Base-by-base conservation (phyloP, 1,140 invertebrate genomes). In the Cyclargus thomasi region DNA sequence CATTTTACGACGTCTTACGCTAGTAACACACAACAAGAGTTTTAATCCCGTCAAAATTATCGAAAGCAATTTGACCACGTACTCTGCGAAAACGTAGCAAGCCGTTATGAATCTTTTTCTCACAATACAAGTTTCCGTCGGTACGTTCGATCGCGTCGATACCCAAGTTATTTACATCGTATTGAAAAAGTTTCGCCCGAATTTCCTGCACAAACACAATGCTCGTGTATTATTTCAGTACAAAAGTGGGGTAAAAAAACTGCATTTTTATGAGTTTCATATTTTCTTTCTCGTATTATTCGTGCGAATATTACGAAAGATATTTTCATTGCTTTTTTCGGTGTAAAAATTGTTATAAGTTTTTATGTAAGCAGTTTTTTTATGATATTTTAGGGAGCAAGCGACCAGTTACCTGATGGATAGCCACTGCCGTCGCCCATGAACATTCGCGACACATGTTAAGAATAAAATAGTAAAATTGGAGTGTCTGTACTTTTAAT, bases 241-340 rank as follows among this genome's bases (percentile, higher is more conserved):
- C 39, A 47, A 47, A 47, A 16, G 39, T 47, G 11, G 39, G 39
- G 14, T 8, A 11, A 16, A 47, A 39, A 47, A 47, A 47, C 39
- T 47, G 39, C 39, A 47, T 47, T 47, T 47, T 47, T 47, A 47
- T 14, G 39, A 47, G 39, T 47, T 47, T 47, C 39, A 47, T 47
- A 47, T 47, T 47, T 29, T 47, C 39, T 47, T 47, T 47, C 14
- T 11, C 39, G 39, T 47, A 14, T 1, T 47, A 47, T 47, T 11
- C 11, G 5, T 16, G 14, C 39, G 3, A 47, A 47, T 47, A 47
- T 47, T 47, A 47, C 39, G 3, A 47, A 8, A 47, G 10, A 47
- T 47, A 47, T 14, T 47, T 11, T 47, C 10, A 7, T 47, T 8
- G 11, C 39, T 47, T 47, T 47, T 39, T 47, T 14, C 8, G 14